Conservation (phyloP, 2,113 vertebrate species). For the Chitala chitala region DNA sequence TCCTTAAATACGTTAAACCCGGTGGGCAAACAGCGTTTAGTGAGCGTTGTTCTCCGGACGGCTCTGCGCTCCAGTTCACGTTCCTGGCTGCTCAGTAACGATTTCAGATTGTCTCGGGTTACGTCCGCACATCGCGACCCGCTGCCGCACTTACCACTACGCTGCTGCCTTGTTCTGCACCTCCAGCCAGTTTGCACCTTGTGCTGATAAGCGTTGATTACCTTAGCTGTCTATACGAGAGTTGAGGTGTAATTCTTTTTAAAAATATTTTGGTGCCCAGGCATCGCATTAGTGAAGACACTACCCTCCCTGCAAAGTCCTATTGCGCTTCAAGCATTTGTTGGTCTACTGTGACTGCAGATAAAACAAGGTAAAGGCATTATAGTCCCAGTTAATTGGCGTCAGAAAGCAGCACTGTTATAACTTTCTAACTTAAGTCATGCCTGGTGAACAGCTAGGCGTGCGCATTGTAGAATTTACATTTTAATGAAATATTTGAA, state of each 20-base stretch:
- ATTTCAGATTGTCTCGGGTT: too few relatives aligned
- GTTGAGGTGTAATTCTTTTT: slow-evolving; percentile 52
- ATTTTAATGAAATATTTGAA: slow-evolving; percentile 84
- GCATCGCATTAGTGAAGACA: slow-evolving; percentile 54
- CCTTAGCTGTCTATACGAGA: slow-evolving; percentile 47
- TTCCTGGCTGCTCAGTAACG: too few relatives aligned
- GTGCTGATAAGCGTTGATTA: slow-evolving; percentile 65
- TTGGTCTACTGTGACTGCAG: slow-evolving; percentile 46
- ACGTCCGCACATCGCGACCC: too few relatives aligned
- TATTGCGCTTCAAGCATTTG: slow-evolving; percentile 56
- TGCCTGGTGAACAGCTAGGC: slow-evolving; percentile 72
- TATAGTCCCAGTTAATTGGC: slow-evolving; percentile 64
- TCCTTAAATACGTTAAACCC: too few relatives aligned
- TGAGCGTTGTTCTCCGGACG: too few relatives aligned
- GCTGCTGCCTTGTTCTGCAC: slow-evolving; percentile 31
- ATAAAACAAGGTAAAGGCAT: slow-evolving; percentile 68
- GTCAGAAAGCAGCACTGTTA: slow-evolving; percentile 59
- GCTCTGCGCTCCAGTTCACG: too few relatives aligned
- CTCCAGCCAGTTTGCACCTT: slow-evolving; percentile 64
- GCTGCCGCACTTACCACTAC: slow-evolving; percentile 41
- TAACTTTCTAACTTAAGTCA: slow-evolving; percentile 77
- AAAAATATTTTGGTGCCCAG: slow-evolving; percentile 32
- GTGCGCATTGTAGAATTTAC: slow-evolving; percentile 69
- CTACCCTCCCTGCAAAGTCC: slow-evolving; percentile 45
- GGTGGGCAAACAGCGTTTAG: too few relatives aligned